Percentiles rank a stretch among this genome's conserved stretches.
phyloP scores from a whole-genome alignment of 2,113 vertebrate species.

The Sylvilagus bachmani region DNA sequence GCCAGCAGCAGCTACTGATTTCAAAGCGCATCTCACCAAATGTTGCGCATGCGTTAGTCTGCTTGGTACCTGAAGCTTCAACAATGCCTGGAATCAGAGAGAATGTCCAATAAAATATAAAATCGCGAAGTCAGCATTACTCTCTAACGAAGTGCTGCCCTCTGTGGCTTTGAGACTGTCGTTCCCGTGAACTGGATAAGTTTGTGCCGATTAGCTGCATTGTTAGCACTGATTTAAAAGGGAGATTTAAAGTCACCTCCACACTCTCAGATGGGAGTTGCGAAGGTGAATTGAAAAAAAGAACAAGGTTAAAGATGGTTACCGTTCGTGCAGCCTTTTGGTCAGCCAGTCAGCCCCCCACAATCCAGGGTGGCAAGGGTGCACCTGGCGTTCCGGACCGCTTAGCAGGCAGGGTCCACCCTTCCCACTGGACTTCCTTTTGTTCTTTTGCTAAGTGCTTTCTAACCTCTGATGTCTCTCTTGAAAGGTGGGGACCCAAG shows the following conservation, averaged over 20 bases:
- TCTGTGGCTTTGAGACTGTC: background rate
- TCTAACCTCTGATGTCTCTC: constrained; percentile 77
- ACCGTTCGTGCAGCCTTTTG: background rate
- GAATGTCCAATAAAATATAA: background rate
- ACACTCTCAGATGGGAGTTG: background rate
- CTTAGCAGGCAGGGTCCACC: background rate
- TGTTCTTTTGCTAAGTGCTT: background rate
- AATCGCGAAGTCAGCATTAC: background rate
- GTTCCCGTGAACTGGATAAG: background rate
- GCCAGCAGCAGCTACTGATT: background rate
- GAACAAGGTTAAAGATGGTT: background rate
- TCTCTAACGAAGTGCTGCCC: background rate
- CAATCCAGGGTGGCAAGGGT: no score
- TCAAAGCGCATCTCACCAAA: background rate
- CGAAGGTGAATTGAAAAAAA: background rate
- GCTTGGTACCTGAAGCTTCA: background rate
- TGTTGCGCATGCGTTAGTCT: background rate
- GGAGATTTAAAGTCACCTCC: background rate
- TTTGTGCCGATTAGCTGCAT: background rate
- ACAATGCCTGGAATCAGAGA: background rate
- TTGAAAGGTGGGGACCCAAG: constrained; percentile 84
- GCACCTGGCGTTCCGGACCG: background rate
- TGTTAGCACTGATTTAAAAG: background rate
- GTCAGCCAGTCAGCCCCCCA: background rate
- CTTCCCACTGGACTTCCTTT: background rate